These are phyloP conservation scores for Ciconia stormi DNA, from an alignment of 2,113 vertebrate genomes.

Conservation along the genomic window DNA sequence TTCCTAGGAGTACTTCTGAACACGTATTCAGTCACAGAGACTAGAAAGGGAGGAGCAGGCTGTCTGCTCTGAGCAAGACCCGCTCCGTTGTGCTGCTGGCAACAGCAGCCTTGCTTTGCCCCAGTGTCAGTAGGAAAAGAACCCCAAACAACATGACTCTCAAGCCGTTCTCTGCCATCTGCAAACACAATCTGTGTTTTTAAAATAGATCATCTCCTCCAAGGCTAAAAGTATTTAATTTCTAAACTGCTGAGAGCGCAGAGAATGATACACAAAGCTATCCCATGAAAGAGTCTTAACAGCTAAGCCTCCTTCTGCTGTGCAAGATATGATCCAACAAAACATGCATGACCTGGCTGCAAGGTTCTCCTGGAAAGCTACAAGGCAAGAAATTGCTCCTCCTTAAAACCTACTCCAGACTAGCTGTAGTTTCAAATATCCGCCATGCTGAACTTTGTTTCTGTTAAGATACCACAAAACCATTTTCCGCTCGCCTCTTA, in stretches of 20 bases:
- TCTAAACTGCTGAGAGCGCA: constrained; percentile 43
- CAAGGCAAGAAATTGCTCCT: background rate
- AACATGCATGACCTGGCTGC: background rate
- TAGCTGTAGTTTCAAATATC: background rate
- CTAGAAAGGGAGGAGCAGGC: background rate
- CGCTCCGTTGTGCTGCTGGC: rapidly evolving
- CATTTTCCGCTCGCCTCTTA: background rate
- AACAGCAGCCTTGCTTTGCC: rapidly evolving
- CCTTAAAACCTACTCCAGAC: background rate
- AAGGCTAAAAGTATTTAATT: constrained; percentile 15
- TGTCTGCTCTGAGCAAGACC: background rate
- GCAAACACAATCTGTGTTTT: background rate
- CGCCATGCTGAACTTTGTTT: background rate
- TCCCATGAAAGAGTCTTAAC: constrained; percentile 30
- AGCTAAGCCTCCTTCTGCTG: constrained; percentile 30
- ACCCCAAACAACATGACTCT: background rate
- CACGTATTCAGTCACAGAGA: background rate
- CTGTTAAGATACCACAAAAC: background rate
- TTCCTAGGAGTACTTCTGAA: background rate
- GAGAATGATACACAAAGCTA: background rate
- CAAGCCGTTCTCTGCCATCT: background rate
- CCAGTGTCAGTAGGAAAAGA: background rate
- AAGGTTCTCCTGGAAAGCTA: background rate
- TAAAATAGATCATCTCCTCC: constrained; percentile 27
- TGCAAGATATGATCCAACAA: background rate